phyloP scores from a whole-genome alignment of 2,888 invertebrate species.

The Salpingus planirostris region DNA sequence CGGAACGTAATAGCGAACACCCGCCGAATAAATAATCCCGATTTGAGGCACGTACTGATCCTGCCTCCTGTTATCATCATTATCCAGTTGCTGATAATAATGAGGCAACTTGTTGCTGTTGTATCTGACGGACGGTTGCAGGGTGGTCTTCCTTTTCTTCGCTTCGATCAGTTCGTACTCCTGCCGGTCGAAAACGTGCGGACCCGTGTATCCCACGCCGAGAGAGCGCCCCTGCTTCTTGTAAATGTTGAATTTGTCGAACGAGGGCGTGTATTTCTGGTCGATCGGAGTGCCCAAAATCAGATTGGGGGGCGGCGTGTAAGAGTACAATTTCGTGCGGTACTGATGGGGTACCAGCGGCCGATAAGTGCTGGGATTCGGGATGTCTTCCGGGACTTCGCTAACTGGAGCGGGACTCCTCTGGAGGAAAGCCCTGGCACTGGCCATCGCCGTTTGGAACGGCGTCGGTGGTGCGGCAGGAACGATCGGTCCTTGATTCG shows the following conservation, averaged over 20 bases:
- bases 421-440: conserved; percentile 4
- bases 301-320: conserved; percentile 26
- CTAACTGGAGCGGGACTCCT: conserved; percentile 35
- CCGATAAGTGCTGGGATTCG: conserved; percentile 34
- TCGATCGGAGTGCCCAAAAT: conserved; percentile 37
- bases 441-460: conserved; percentile 11
- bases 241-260: conserved; percentile 28
- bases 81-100: conserved; percentile 4
- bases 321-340: conserved; percentile 22
- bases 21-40: conserved; percentile 38
- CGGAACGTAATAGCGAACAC: conserved; percentile 39
- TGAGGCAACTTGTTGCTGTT: no score
- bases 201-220: conserved; percentile 36
- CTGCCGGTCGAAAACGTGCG: conserved; percentile 37
- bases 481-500: conserved; percentile 38
- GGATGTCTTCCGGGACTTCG: conserved; percentile 33
- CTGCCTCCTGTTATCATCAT: conserved; percentile 5
- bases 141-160: conserved; percentile 19
- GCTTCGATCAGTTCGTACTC: conserved; percentile 28
- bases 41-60: conserved; percentile 33
- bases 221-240: conserved; percentile 28
- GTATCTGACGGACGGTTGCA: conserved; percentile 24
- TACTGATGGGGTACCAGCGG: conserved; percentile 34
- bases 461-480: conserved; percentile 17
- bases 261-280: conserved; percentile 31